Base-by-base conservation (phyloP, 2,888 invertebrate species). In the Dinocampus coccinellae region DNA sequence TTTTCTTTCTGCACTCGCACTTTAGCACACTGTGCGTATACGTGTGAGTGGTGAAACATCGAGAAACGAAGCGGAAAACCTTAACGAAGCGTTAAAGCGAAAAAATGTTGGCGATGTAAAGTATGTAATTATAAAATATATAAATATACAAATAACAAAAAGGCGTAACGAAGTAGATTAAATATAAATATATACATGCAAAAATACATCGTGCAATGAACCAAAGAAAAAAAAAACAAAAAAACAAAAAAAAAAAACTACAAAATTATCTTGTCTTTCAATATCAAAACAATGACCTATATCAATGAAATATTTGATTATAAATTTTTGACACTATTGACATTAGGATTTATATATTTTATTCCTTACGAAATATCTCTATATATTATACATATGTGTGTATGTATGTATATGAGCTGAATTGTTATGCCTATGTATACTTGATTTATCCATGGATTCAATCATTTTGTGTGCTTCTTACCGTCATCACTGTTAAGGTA, bases 51-150 rank as follows among this genome's bases (percentile, higher is more conserved):
- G 78, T 75, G 75, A 80, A 77, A 77, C 78, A 80, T 79, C 74
- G 73, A 70, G 76, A 78, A 82, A 80, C 84, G 79, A 80, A 82
- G 81, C 83, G 83, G 82, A 81, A 74, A 79, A 80, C 80, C 66
- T 83, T 82, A 86, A 85, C 86, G 85, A 84, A 84, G 84, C 86
- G 83, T 85, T 85, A 86, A 86, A 86, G 77, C 81, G 84, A 81
- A 76, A 78, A 82, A 82, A 81, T 81, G 80, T 82, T 76, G 76
- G 79, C 77, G 77, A 81, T 81, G 77, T 78, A 78, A 79, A 79
- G 75, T 78, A 77, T 78, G 78, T 79, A 81, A 81, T 83, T 79
- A 78, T 75, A 70, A 76, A 67, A 78, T 65, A 55, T 29, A 65
- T 65, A 52, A 65, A 39, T 24, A 22, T 62, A 24, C 24, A 62